Base-by-base conservation (phyloP, 2,888 invertebrate species). In the Rotaria macrura region DNA sequence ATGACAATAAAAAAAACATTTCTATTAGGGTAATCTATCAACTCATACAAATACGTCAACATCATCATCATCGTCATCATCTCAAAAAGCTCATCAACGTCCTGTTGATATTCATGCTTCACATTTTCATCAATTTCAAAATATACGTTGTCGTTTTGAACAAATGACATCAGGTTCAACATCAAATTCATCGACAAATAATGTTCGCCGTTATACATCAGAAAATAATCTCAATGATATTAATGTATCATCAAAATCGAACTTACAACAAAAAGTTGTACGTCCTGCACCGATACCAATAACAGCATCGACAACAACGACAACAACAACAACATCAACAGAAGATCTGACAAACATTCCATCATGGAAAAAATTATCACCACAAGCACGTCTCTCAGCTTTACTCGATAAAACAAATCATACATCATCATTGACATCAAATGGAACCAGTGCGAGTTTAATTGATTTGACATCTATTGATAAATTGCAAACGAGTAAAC, bases 151-250 rank as follows among this genome's bases (percentile, higher is more conserved):
- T 20, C 74, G 74, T 43, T 79, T 79, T 23, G 74, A 79, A 43
- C 74, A 79, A 43, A 79, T 79, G 74, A 79, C 74, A 43, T 43
- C 38, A 43, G 74, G 43, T 3, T 29, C 6, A 4, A 65, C 29
- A n/a, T n/a, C n/a, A 14, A 65, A 34, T 65, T 34, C 65, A 17
- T 29, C 65, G 1, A 65, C 65, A 34, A 65, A 65, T 34, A 79
- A 79, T 43, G 43, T 79, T 79, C 79, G 79, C 12, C 79, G 79
- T 79, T 79, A 79, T 79, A 79, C 79, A 40, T 79, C 79, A 17
- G 79, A 79, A 79, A 43, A 79, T 43, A 79, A 79, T 79, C 43
- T 79, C 5, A 79, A 43, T 5, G 79, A 79, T 10, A 79, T 79
- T 1, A n/a, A 4, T 40, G 0, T 12, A 43, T 40, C 79, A 4